Evolutionary conservation across 2,888 invertebrate genomes (phyloP), one percentile per base, ranked within the genome.

Genomic region (Aromia moschata): DNA sequence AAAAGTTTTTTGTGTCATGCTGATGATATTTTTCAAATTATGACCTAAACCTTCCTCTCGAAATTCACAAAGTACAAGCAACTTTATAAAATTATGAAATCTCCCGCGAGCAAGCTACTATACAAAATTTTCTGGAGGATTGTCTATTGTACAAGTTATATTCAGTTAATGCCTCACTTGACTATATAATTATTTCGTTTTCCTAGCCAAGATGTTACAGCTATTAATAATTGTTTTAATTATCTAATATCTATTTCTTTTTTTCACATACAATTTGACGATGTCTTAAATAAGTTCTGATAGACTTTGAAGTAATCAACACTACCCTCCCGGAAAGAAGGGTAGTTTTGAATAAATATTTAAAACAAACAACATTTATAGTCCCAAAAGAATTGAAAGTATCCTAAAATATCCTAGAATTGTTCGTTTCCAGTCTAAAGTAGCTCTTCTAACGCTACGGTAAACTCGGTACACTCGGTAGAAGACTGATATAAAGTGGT

Each of bases 161-260:
- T 16, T 55, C 31, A 65, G 65, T 73, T 68, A 71, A 72, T 72
- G 70, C 72, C 33, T 11, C 7, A 33, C 31, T 56, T 64, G 55
- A 61, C 70, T 74, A 72, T 66, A 69, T 72, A 74, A 74, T 74
- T 73, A 75, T 72, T 75, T 73, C 76, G 69, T 64, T 69, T 68
- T 49, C 37, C 74, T 75, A 74, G 77, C 77, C 74, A 73, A 74
- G 77, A 74, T 77, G 72, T 76, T 76, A 71, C 74, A 78, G 77
- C 77, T 75, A 64, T n/a, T n/a, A n/a, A n/a, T 52, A 49, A 55
- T 60, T 57, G 44, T 30, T 47, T 58, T 51, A 53, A 51, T 60
- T 59, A 5, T 45, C 64, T 64, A 64, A 43, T 58, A 60, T 62
- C 56, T 59, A 45, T 61, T 52, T 46, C 18, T 56, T n/a, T n/a